These are phyloP conservation scores for Dicentrarchus labrax DNA, from an alignment of 2,113 vertebrate species.

Conservation along the genomic window DNA sequence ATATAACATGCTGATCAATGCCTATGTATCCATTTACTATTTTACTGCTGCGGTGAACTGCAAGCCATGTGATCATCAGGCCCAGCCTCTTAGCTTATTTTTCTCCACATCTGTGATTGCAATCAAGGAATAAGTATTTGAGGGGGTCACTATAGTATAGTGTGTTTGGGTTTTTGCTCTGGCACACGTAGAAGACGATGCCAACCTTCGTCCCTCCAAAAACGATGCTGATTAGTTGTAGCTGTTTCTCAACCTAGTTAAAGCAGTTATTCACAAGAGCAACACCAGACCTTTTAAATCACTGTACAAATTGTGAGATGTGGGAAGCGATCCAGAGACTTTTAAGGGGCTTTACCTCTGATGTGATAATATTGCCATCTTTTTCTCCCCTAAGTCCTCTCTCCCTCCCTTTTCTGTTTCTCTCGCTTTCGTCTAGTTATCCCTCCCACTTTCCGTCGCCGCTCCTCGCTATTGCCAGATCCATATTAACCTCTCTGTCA, in stretches of 20 bases:
- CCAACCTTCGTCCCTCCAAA: background rate
- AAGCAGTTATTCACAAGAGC: slow-evolving; percentile 4
- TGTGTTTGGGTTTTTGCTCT: background rate
- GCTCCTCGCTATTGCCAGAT: slow-evolving; percentile 8
- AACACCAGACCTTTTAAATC: slow-evolving; percentile 18
- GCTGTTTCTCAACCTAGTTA: background rate
- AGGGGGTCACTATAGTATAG: too few species aligned
- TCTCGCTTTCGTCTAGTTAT: background rate
- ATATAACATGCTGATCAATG: background rate
- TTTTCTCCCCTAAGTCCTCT: background rate
- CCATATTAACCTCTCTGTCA: slow-evolving; percentile 63
- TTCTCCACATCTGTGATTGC: background rate
- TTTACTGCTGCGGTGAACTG: background rate
- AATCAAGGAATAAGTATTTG: background rate
- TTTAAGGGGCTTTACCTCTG: slow-evolving; percentile 36
- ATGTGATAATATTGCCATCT: slow-evolving; percentile 34
- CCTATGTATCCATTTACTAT: too few species aligned
- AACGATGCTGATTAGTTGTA: slow-evolving; percentile 8
- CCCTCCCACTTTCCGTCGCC: slow-evolving; percentile 2
- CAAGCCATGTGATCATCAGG: background rate
- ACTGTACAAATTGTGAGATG: slow-evolving; percentile 16
- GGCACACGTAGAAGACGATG: background rate
- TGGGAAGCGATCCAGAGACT: slow-evolving; percentile 34
- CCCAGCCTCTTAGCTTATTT: background rate
- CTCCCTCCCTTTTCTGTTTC: background rate